Evolutionary conservation across 1,140 invertebrate species (phyloP).

Genomic region (Anastatus disparis): DNA sequence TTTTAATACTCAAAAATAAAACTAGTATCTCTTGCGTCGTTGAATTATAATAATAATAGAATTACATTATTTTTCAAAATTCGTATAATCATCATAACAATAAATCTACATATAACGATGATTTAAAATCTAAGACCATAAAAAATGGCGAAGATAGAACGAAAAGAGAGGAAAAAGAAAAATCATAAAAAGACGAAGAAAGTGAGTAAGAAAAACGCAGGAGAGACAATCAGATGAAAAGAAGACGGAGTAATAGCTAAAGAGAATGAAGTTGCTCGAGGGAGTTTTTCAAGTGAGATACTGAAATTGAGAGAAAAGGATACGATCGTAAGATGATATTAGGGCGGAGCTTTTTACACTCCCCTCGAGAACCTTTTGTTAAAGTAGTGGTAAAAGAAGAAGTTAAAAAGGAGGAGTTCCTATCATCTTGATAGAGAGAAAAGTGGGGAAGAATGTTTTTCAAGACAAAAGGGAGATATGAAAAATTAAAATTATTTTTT

Average conservation of each 20-base stretch:
- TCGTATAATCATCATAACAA: too few relatives aligned
- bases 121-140: neutral
- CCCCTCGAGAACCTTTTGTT: too few relatives aligned
- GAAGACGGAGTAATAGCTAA: too few relatives aligned
- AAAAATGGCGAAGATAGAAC: neutral
- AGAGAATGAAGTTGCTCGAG: neutral
- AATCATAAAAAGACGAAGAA: neutral
- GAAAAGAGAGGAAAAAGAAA: neutral
- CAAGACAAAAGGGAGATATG: too few relatives aligned
- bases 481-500: too few relatives aligned
- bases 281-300: neutral
- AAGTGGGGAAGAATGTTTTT: neutral
- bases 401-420: neutral
- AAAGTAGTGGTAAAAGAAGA: neutral
- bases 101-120: neutral
- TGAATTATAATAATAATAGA: too few relatives aligned
- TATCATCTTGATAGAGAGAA: slow-evolving; percentile 2
- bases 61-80: too few relatives aligned
- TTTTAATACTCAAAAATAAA: neutral
- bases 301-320: slow-evolving; percentile 23
- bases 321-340: slow-evolving; percentile 4
- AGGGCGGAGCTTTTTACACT: slow-evolving; percentile 18
- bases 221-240: neutral
- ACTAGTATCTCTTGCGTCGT: too few relatives aligned
- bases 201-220: neutral